These are phyloP conservation scores for Micromesistius poutassou DNA, from an alignment of 2,797 vertebrate genomes.

Conservation along the genomic window DNA sequence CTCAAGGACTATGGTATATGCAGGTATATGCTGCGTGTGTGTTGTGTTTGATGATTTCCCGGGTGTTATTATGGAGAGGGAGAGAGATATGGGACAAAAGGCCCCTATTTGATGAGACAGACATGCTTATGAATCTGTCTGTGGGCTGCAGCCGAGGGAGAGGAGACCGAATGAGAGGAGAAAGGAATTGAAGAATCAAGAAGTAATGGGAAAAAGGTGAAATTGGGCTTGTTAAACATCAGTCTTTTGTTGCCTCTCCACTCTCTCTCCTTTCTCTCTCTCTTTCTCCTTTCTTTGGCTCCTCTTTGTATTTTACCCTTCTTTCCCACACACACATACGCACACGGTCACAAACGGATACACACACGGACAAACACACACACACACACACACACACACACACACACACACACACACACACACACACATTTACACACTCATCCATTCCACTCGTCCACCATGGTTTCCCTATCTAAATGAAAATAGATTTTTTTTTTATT, in stretches of 20 bases:
- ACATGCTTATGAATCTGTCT: constrained; percentile 8
- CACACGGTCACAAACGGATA: too few relatives aligned
- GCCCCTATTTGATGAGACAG: background rate
- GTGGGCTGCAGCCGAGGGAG: constrained; percentile 18
- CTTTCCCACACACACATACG: background rate
- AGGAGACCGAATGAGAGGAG: background rate
- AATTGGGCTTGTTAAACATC: background rate
- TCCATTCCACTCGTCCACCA: background rate
- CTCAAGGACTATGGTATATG: background rate
- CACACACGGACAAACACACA: too few relatives aligned
- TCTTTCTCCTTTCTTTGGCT: background rate
- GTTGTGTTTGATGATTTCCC: background rate
- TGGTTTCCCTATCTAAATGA: background rate
- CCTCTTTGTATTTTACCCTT: background rate
- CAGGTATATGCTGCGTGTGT: background rate
- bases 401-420: background rate
- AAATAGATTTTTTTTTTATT: background rate
- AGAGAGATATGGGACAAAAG: background rate
- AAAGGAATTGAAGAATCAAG: background rate
- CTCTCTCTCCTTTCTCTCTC: background rate
- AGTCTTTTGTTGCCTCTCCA: background rate
- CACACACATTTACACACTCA: background rate
- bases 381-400: background rate
- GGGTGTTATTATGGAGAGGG: background rate
- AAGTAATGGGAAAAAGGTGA: background rate